Evolutionary conservation across 2,113 vertebrate genomes (phyloP).

Genomic region (Carassius carassius): DNA sequence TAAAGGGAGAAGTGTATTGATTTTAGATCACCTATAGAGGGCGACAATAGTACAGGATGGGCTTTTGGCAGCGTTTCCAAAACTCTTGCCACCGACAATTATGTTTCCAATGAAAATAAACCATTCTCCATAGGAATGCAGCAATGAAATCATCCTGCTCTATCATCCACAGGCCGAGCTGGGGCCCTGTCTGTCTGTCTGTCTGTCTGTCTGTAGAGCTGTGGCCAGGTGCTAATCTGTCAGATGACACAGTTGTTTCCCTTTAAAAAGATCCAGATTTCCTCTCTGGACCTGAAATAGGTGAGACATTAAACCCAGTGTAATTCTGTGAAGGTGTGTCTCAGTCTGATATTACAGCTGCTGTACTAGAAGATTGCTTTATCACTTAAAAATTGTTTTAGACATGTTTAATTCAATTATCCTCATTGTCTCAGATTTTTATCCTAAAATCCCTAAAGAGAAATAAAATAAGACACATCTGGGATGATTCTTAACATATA

Average conservation of each 20-base stretch:
- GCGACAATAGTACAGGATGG: constrained; percentile 50
- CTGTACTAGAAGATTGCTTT: neutral
- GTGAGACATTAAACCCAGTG: neutral
- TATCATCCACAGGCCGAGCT: constrained; percentile 62
- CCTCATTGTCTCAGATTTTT: neutral
- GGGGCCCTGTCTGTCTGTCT: constrained; percentile 40
- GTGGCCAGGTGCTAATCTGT: constrained; percentile 61
- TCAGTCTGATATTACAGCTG: neutral
- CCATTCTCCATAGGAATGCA: constrained; percentile 72
- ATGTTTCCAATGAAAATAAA: constrained; percentile 78
- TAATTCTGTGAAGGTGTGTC: neutral
- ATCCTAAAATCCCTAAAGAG: neutral
- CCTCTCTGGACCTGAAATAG: neutral
- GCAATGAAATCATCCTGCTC: constrained; percentile 64
- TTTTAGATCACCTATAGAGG: constrained; percentile 68
- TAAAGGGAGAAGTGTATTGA: constrained; percentile 3
- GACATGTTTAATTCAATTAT: neutral
- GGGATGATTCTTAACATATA: neutral
- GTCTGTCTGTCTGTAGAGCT: constrained; percentile 9
- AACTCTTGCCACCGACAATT: constrained; percentile 74
- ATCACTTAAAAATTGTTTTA: neutral
- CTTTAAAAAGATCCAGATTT: constrained; percentile 50
- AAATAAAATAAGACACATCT: neutral
- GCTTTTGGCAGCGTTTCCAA: constrained; percentile 66
- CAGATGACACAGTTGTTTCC: constrained; percentile 59